These are phyloP conservation scores for Acromyrmex heyeri DNA, from an alignment of 1,140 invertebrate genomes.

Conservation along the genomic window DNA sequence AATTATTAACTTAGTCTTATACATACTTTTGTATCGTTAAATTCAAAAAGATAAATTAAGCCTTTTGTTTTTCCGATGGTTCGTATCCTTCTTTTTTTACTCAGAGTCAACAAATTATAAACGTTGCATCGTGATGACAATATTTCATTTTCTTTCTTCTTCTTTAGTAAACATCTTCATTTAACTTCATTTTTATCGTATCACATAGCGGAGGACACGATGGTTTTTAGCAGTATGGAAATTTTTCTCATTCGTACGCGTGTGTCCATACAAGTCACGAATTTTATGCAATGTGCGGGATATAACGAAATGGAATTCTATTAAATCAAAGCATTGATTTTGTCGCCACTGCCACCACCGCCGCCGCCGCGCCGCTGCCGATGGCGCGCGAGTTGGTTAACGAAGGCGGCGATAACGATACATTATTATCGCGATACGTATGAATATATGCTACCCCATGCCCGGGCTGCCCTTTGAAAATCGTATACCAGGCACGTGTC, in stretches of 20 bases:
- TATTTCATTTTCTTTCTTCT: not conserved
- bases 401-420: conserved; percentile 74
- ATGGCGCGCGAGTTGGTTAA: conserved; percentile 72
- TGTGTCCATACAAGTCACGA: not conserved
- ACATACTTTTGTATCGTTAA: not conserved
- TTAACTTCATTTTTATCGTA: conserved; percentile 29
- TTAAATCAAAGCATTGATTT: conserved; percentile 64
- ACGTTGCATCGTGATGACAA: not conserved
- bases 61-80: not conserved
- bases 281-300: conserved; percentile 39
- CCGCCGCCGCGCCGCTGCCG: conserved; percentile 5
- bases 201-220: not conserved
- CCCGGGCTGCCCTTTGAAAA: conserved; percentile 72
- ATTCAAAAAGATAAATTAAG: not conserved
- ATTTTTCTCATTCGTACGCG: conserved; percentile 23
- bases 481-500: conserved; percentile 71
- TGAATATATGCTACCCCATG: conserved; percentile 61
- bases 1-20: not conserved
- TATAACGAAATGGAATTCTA: conserved; percentile 59
- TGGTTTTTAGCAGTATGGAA: conserved; percentile 3
- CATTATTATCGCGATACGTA: conserved; percentile 72
- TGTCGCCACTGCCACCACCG: not conserved
- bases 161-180: conserved; percentile 3
- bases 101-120: conserved; percentile 1
- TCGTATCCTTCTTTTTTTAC: not conserved